Conservation (phyloP, 2,113 vertebrate genomes). For the Ptilonorhynchus violaceus region DNA sequence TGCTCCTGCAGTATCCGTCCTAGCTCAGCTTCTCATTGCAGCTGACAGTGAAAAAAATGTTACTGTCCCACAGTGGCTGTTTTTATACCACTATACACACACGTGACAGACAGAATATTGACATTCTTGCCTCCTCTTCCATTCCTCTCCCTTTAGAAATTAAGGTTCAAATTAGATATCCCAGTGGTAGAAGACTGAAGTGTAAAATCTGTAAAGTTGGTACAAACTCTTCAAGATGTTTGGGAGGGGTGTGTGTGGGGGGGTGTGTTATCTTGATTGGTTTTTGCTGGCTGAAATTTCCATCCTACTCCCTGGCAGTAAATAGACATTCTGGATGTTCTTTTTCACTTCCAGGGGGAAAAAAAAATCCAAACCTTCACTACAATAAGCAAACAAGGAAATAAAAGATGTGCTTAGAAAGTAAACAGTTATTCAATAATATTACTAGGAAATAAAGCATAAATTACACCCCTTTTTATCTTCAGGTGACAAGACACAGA, state of each 20-base stretch:
- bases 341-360: neutral
- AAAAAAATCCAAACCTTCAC: neutral
- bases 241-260: neutral
- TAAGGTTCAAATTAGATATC: neutral
- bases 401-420: neutral
- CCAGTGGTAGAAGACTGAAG: neutral
- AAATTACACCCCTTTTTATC: neutral
- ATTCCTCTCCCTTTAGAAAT: neutral
- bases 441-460: neutral
- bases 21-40: neutral
- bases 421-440: constrained; percentile 12
- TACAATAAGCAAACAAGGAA: neutral
- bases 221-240: neutral
- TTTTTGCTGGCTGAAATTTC: neutral
- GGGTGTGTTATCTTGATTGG: rapidly evolving
- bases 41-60: neutral
- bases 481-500: neutral
- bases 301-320: neutral
- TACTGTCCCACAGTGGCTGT: neutral
- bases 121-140: neutral
- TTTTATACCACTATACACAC: neutral
- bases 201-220: neutral
- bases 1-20: neutral
- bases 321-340: neutral
- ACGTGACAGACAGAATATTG: neutral